phyloP scores from a whole-genome alignment of 2,797 vertebrate species.

The Tadarida brasiliensis region DNA sequence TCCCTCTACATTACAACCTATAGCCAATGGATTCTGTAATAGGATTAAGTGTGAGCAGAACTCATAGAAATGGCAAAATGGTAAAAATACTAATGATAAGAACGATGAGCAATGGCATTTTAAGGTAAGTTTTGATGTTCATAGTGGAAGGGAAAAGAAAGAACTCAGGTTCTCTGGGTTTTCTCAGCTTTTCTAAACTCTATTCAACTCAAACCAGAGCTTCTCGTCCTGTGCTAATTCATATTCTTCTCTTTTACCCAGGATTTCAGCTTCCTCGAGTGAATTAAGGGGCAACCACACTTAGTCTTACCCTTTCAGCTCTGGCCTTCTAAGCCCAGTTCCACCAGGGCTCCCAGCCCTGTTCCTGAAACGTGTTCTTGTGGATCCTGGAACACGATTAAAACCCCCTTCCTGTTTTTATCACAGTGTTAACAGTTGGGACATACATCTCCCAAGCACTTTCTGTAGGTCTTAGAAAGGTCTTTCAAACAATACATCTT shows the following conservation, averaged over 20 bases:
- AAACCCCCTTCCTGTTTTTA: not conserved
- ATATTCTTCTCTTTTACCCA: not conserved
- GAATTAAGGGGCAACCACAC: not conserved
- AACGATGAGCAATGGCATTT: not conserved
- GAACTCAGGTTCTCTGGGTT: not conserved
- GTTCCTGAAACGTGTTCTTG: not conserved
- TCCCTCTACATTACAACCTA: slow-evolving; percentile 33
- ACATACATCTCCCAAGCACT: not conserved
- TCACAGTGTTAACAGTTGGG: not conserved
- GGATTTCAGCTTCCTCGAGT: not conserved
- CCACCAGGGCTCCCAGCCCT: not conserved
- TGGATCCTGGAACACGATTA: not conserved
- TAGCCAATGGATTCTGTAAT: not conserved
- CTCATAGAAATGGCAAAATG: slow-evolving; percentile 10
- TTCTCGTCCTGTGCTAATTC: not conserved
- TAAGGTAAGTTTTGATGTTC: not conserved
- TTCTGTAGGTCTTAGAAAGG: not conserved
- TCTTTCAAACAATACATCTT: not conserved
- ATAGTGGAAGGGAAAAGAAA: not conserved
- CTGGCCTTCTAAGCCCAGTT: not conserved
- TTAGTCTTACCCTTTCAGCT: not conserved
- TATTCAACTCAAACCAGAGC: not conserved
- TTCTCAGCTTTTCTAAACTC: not conserved
- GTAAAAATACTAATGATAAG: not conserved
- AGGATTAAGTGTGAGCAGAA: not conserved